Evolutionary conservation across 2,888 invertebrate species (phyloP).

Genomic region (Ornithoptera priamus): DNA sequence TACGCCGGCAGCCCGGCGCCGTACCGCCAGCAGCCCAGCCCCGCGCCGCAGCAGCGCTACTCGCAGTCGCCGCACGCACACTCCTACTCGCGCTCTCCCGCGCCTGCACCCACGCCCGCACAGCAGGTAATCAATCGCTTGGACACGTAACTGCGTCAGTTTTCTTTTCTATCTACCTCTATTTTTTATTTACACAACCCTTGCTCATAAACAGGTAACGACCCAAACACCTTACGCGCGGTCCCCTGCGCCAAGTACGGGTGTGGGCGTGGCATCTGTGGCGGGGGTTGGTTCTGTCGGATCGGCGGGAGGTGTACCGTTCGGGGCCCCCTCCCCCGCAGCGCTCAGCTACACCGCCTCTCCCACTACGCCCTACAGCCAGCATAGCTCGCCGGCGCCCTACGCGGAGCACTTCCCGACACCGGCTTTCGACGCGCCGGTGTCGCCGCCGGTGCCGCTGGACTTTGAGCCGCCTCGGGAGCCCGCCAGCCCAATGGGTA

Average conservation of each 20-base stretch:
- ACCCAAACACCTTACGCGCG: slow-evolving; percentile 55
- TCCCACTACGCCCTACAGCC: slow-evolving; percentile 70
- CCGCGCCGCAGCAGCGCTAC: slow-evolving; percentile 36
- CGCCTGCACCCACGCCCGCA: slow-evolving; percentile 36
- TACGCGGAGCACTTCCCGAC: slow-evolving; percentile 39
- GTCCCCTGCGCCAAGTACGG: slow-evolving; percentile 44
- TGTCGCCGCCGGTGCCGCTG: slow-evolving; percentile 84
- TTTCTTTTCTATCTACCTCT: too few species aligned
- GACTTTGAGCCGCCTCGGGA: slow-evolving; percentile 85
- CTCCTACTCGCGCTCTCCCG: slow-evolving; percentile 54
- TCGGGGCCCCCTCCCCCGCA: slow-evolving; percentile 63
- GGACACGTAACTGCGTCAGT: too few species aligned
- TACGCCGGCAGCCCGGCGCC: slow-evolving; percentile 57
- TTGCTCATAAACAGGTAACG: slow-evolving; percentile 31
- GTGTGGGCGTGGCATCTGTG: slow-evolving; percentile 39
- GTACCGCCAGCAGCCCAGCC: slow-evolving; percentile 48
- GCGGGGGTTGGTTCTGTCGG: slow-evolving; percentile 34
- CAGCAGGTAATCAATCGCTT: slow-evolving; percentile 34
- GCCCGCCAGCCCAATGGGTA: slow-evolving; percentile 46
- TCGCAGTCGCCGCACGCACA: slow-evolving; percentile 44
- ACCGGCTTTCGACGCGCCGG: slow-evolving; percentile 79
- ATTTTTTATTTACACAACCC: too few species aligned
- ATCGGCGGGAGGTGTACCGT: slow-evolving; percentile 42
- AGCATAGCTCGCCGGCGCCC: slow-evolving; percentile 69
- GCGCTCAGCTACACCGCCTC: slow-evolving; percentile 64